Conservation (phyloP, 2,888 invertebrate genomes). For the Lepidocyrtoides sp. region DNA sequence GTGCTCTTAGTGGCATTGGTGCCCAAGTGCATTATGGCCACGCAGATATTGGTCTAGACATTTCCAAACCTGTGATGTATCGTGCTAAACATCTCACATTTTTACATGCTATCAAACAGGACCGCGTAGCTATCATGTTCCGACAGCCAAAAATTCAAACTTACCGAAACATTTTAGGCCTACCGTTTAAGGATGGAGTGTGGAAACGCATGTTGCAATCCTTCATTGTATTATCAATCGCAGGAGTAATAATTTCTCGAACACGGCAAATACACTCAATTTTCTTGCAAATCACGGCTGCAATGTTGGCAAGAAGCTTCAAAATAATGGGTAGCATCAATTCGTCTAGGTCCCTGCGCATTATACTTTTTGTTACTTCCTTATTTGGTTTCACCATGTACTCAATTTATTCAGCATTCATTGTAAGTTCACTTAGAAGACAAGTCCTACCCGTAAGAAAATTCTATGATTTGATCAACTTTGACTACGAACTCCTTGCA, state of each 20-base stretch:
- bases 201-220: constrained; percentile 8
- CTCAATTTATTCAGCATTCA: constrained; percentile 61
- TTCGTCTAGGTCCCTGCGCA: neutral
- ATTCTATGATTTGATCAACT: constrained; percentile 48
- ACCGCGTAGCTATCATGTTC: constrained; percentile 56
- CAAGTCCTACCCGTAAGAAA: neutral
- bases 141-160: constrained; percentile 41
- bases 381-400: constrained; percentile 60
- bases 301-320: constrained; percentile 25
- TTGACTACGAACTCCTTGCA: constrained; percentile 23
- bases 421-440: constrained; percentile 46
- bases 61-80: constrained; percentile 41
- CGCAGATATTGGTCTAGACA: constrained; percentile 50
- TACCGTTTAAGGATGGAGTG: constrained; percentile 31
- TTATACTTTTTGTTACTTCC: constrained; percentile 6
- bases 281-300: neutral
- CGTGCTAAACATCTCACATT: constrained; percentile 34
- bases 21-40: constrained; percentile 35
- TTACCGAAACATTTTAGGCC: neutral
- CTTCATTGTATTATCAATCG: neutral
- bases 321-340: neutral
- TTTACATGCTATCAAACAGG: constrained; percentile 46
- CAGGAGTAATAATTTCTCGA: neutral
- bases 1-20: constrained; percentile 32
- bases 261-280: neutral